Evolutionary conservation across 2,113 vertebrate species (phyloP).

Genomic region (Macaca fascicularis): DNA sequence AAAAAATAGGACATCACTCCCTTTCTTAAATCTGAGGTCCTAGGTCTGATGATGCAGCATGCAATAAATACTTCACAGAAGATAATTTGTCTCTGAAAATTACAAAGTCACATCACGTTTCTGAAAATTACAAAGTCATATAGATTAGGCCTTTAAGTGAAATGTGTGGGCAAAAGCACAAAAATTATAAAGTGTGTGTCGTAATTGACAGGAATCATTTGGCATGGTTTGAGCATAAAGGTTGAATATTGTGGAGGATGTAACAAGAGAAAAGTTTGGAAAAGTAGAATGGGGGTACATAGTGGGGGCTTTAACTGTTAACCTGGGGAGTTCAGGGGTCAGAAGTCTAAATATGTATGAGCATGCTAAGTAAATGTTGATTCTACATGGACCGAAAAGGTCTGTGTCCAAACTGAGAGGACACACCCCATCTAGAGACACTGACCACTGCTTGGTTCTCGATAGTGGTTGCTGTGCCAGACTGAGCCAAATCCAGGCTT

Average conservation of each 20-base stretch:
- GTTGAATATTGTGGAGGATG: not conserved
- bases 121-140: not conserved
- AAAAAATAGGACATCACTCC: not conserved
- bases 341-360: not conserved
- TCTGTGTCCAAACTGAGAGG: not conserved
- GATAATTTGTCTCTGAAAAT: slow-evolving; percentile 28
- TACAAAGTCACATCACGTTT: not conserved
- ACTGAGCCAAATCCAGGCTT: not conserved
- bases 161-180: not conserved
- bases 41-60: not conserved
- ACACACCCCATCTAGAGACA: not conserved
- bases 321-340: not conserved
- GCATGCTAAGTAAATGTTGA: not conserved
- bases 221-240: not conserved
- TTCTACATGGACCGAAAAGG: not conserved
- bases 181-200: not conserved
- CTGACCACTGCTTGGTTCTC: not conserved
- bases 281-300: not conserved
- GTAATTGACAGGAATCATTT: not conserved
- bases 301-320: not conserved
- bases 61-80: not conserved
- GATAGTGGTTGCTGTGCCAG: not conserved
- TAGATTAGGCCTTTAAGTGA: not conserved
- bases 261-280: not conserved
- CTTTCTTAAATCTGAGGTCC: not conserved